A percentile compares a stretch with the other conserved stretches of the same genome.
Conservation (phyloP, 2,113 vertebrate species). For the Psammodynastes pulverulentus region DNA sequence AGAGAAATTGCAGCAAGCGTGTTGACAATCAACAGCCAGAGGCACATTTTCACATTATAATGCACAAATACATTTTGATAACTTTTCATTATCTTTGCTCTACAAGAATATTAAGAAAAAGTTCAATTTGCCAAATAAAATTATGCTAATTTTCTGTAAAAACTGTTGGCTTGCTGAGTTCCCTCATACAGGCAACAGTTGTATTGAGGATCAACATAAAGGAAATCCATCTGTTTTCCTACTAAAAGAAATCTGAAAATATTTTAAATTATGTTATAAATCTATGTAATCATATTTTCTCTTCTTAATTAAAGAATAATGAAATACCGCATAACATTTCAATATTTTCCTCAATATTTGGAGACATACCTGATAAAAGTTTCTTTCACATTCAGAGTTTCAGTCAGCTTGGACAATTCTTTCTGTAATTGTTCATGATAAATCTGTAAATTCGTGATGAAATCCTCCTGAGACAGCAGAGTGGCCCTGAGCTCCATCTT, state of each 20-base stretch:
- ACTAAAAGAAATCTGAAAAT: background rate
- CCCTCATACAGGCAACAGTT: background rate
- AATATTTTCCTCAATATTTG: background rate
- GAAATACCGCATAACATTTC: background rate
- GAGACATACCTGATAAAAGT: constrained; percentile 72
- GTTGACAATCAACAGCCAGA: background rate
- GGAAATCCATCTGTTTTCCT: background rate
- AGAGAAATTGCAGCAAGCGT: background rate
- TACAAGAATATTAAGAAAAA: background rate
- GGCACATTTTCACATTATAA: background rate
- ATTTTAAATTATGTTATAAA: background rate
- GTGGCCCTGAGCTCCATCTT: constrained; percentile 74
- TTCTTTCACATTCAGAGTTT: constrained; percentile 72
- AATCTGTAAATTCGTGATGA: constrained; percentile 65
- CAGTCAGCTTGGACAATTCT: constrained; percentile 68
- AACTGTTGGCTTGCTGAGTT: background rate
- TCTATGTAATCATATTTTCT: background rate
- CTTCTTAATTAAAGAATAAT: background rate
- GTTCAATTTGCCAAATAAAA: background rate
- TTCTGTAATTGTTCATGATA: constrained; percentile 74
- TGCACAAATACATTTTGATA: background rate
- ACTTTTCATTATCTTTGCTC: background rate
- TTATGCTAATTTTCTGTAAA: background rate
- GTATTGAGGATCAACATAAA: background rate
- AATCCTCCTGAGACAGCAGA: constrained; percentile 75